These are phyloP conservation scores for Chrysochloris asiatica DNA, from an alignment of 2,113 vertebrate species.

Conservation along the genomic window DNA sequence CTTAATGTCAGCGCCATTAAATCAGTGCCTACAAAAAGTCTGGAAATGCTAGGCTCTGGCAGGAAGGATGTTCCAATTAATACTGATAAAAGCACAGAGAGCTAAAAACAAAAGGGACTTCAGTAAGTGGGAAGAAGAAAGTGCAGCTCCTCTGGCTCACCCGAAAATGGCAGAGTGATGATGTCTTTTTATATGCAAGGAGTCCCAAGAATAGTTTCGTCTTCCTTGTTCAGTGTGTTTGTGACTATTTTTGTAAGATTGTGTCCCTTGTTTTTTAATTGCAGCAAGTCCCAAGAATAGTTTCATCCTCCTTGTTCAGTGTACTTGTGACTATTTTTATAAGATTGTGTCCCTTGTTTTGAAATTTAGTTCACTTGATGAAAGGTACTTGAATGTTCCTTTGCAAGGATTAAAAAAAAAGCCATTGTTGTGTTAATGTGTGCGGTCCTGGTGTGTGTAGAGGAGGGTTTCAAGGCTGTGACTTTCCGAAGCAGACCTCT, in stretches of 20 bases:
- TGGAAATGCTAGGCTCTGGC: slow-evolving; percentile 44
- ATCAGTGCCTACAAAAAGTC: slow-evolving; percentile 53
- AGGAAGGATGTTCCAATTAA: slow-evolving; percentile 16
- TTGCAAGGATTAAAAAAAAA: background rate
- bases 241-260: background rate
- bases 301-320: background rate
- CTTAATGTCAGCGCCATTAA: slow-evolving; percentile 71
- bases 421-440: too few species aligned
- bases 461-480: background rate
- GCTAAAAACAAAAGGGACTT: background rate
- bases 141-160: background rate
- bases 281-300: background rate
- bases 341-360: background rate
- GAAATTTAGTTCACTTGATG: background rate
- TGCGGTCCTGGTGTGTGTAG: too few species aligned
- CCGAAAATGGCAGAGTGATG: background rate
- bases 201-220: background rate
- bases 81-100: slow-evolving; percentile 10
- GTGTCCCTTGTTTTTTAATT: background rate
- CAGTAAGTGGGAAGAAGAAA: background rate
- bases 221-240: slow-evolving; percentile 9
- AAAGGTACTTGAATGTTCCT: background rate
- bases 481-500: background rate
- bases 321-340: background rate
- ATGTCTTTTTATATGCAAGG: background rate